Evolutionary conservation across 2,888 invertebrate genomes (phyloP).

Genomic region (Nesidiocoris tenuis): DNA sequence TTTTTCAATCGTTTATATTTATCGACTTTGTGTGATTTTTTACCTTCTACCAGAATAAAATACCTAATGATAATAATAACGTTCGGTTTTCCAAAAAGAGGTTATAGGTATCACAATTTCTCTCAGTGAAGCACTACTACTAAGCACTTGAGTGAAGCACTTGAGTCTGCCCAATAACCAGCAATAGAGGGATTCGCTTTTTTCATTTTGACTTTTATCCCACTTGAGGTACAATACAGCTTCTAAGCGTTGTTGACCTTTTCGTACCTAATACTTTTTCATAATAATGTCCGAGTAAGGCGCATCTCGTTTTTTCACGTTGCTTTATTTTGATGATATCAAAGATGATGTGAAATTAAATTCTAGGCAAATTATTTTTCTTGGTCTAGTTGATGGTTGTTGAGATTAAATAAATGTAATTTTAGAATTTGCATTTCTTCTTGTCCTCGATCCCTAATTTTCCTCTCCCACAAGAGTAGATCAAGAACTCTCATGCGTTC

Average conservation of each 20-base stretch:
- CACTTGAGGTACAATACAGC: not conserved
- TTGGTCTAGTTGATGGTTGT: constrained; percentile 22
- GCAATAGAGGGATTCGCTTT: not conserved
- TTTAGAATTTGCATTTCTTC: constrained; percentile 3
- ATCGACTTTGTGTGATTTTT: not conserved
- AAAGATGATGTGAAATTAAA: not conserved
- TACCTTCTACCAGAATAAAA: not conserved
- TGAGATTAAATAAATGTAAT: constrained; percentile 20
- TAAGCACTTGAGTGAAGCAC: not conserved
- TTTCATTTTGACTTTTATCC: not conserved
- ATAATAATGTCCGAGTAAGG: too few relatives aligned
- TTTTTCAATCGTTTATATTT: constrained; percentile 1
- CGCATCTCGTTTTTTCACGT: too few relatives aligned
- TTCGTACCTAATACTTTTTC: not conserved
- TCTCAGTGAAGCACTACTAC: not conserved
- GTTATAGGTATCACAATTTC: too few relatives aligned
- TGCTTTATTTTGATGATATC: not conserved
- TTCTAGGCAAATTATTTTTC: constrained; percentile 23
- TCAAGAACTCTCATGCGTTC: too few relatives aligned
- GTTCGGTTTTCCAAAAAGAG: too few relatives aligned
- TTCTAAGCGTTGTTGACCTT: not conserved
- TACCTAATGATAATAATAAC: not conserved
- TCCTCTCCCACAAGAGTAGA: too few relatives aligned
- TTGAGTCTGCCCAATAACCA: not conserved
- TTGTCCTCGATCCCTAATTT: not conserved